Base-by-base conservation (phyloP, 2,888 invertebrate genomes). In the Caenorhabditis sp. region DNA sequence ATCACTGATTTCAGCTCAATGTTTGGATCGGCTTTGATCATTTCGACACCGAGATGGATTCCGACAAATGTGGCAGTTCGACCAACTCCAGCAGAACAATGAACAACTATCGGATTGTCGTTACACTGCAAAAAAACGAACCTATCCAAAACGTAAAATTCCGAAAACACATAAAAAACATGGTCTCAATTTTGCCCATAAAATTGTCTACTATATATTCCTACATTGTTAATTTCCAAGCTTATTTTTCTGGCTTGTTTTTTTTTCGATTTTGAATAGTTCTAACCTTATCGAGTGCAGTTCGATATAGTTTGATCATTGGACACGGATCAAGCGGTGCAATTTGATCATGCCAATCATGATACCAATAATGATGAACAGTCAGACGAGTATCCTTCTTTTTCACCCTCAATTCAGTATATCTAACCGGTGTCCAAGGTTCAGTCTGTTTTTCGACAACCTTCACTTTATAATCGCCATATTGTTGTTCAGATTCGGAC, bases 341-440 rank as follows among this genome's bases (percentile, higher is more conserved):
- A 4, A 70, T 53, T 21, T 75, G 75, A 62, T 75, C 75, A 24
- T 64, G 62, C 75, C 75, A 75, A 27, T 75, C 67, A 53, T 67
- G 31, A 23, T 70, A 70, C 60, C 64, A 67, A 43, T 43, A 70
- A 50, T 75, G 75, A 26, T 70, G 59, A 14, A 69, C 73, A 10
- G 51, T 10, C 14, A 53, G 10, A 21, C 10, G 10, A 14, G n/a
- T n/a, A 24, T 24, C 21, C 68, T 68, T 72, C 21, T 61, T 72
- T 21, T 37, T 24, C 1, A 67, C 62, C 23, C 67, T 58, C 17
- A 72, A 1, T 2, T 57, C 50, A 0, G 74, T 74, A 2, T 54
- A 53, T 51, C 58, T 69, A 23, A 74, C 69, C 21, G 74, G 62
- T 24, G n/a, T 43, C 31, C 55, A 74, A n/a, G 50, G 8, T 31